These are phyloP conservation scores for Mantis religiosa DNA, from an alignment of 2,888 invertebrate species.

Conservation along the genomic window DNA sequence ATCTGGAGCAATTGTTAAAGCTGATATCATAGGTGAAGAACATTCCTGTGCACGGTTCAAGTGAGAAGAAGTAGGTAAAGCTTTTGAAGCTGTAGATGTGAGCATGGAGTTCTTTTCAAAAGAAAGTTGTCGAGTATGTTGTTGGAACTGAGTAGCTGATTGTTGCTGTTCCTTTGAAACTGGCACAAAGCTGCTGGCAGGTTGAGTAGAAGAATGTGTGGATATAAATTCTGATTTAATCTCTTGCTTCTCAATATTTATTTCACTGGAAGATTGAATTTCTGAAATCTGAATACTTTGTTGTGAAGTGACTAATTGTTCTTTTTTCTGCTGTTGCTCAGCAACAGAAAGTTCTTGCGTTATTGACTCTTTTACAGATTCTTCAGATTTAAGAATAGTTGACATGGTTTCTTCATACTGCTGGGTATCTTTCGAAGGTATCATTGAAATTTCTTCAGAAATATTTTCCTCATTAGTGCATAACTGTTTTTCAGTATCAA, in stretches of 20 bases:
- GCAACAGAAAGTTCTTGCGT: not conserved
- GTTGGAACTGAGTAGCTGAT: not conserved
- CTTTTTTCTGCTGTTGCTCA: not conserved
- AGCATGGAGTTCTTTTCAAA: not conserved
- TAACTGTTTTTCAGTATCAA: not conserved
- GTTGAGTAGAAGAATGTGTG: not conserved
- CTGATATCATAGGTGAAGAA: constrained; percentile 60
- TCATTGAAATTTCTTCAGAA: not conserved
- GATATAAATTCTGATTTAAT: not conserved
- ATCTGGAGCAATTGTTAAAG: constrained; percentile 64
- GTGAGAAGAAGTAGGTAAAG: not conserved
- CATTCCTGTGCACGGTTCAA: not conserved
- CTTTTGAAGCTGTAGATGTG: not conserved
- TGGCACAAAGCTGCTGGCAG: constrained; percentile 3
- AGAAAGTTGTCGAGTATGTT: not conserved
- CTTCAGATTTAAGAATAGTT: not conserved
- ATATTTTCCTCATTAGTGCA: not conserved
- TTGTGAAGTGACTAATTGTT: not conserved
- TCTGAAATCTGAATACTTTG: not conserved
- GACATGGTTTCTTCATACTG: not conserved
- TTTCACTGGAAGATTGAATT: not conserved
- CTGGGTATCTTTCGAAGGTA: not conserved
- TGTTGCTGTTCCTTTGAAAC: constrained; percentile 4
- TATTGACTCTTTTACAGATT: not conserved
- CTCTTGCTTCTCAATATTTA: not conserved